A percentile compares a stretch with the other conserved stretches of the same genome.
Conservation (phyloP, 2,888 invertebrate genomes). For the Ophioninae sp. region DNA sequence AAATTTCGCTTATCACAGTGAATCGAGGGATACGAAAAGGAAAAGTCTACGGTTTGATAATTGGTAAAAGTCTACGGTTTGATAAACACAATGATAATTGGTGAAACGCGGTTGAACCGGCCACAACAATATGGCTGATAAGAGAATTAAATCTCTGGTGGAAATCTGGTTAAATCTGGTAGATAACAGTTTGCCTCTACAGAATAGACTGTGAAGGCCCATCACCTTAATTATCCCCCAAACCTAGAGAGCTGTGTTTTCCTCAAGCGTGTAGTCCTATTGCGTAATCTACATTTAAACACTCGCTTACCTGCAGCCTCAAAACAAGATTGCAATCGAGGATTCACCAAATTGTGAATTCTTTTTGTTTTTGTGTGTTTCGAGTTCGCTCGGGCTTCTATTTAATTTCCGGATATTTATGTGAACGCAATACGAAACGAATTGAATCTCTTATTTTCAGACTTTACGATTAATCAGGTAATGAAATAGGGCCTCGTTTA, state of each 20-base stretch:
- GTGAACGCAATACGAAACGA: not conserved
- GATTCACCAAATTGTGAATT: conserved; percentile 12
- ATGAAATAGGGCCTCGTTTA: too few relatives aligned
- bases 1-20: not conserved
- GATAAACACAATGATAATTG: conserved; percentile 10
- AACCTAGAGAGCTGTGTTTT: conserved; percentile 17
- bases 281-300: conserved; percentile 38
- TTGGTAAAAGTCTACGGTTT: too few relatives aligned
- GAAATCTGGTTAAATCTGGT: too few relatives aligned
- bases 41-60: not conserved
- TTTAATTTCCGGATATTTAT: not conserved
- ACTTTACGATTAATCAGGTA: not conserved
- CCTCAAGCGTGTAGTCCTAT: conserved; percentile 28
- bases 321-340: conserved; percentile 12
- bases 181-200: conserved; percentile 5
- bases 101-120: not conserved
- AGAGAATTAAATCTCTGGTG: conserved; percentile 20
- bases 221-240: conserved; percentile 32
- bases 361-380: not conserved
- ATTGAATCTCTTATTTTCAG: not conserved
- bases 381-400: not conserved
- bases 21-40: not conserved
- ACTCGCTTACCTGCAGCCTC: conserved; percentile 11
- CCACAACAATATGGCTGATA: conserved; percentile 23
- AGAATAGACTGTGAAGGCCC: conserved; percentile 11